Conservation (phyloP, 2,888 invertebrate genomes). For the Hirtodrosophila trivittata region DNA sequence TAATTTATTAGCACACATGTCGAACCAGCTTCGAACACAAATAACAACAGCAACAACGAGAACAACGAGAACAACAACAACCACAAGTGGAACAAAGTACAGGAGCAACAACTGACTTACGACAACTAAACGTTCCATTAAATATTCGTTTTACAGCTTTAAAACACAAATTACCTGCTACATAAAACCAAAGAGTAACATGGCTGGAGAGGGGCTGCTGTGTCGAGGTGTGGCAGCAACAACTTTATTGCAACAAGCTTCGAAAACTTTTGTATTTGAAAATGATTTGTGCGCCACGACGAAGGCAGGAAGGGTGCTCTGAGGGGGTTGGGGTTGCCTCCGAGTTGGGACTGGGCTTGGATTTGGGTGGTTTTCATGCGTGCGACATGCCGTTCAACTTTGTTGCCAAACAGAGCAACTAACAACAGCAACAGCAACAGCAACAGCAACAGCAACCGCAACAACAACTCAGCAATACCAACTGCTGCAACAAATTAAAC, state of each 20-base stretch:
- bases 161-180: constrained; percentile 75
- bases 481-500: constrained; percentile 63
- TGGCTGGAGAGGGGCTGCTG: constrained; percentile 16
- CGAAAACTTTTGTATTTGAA: constrained; percentile 70
- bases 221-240: constrained; percentile 51
- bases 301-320: background rate
- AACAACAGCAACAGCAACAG: constrained; percentile 17
- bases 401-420: constrained; percentile 65
- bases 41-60: background rate
- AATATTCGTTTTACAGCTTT: constrained; percentile 74
- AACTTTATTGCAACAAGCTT: constrained; percentile 73
- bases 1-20: constrained; percentile 40
- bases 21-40: constrained; percentile 7
- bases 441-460: constrained; percentile 19
- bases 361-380: constrained; percentile 28
- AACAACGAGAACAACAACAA: constrained; percentile 12
- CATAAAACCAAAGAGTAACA: constrained; percentile 68
- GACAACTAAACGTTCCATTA: constrained; percentile 74
- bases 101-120: constrained; percentile 39
- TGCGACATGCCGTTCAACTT: constrained; percentile 67
- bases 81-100: constrained; percentile 8
- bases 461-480: constrained; percentile 30
- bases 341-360: background rate
- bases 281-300: constrained; percentile 65
- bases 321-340: background rate